These are phyloP conservation scores for Anguilla pacifica DNA, from an alignment of 2,797 vertebrate genomes.

Conservation along the genomic window DNA sequence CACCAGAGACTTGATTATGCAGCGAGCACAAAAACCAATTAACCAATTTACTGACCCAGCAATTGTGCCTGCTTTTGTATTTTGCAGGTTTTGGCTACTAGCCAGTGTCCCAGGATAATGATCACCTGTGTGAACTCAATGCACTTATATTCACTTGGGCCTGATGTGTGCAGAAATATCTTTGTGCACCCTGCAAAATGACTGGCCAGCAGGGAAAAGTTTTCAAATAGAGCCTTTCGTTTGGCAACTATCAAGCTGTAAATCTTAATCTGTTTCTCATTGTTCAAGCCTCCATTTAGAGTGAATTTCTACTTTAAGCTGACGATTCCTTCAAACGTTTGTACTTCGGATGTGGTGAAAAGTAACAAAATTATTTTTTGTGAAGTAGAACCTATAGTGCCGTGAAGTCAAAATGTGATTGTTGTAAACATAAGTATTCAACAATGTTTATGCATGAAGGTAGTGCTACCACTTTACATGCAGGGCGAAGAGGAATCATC, in stretches of 20 bases:
- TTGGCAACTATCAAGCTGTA: neutral
- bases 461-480: neutral
- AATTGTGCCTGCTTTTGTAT: neutral
- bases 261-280: neutral
- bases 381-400: too few relatives aligned
- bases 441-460: neutral
- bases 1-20: neutral
- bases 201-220: neutral
- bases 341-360: neutral
- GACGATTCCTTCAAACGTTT: neutral
- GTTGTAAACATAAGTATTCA: neutral
- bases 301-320: neutral
- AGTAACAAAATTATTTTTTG: too few relatives aligned
- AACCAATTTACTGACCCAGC: neutral
- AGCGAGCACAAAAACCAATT: neutral
- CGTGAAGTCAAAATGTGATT: neutral
- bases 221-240: neutral
- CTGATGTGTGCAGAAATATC: neutral
- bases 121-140: neutral
- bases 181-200: neutral
- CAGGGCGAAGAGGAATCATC: too few relatives aligned
- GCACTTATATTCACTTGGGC: neutral
- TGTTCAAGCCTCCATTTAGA: neutral
- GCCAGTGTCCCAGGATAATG: neutral
- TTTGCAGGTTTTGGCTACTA: neutral